These are phyloP conservation scores for Calosoma granatense DNA, from an alignment of 1,140 invertebrate genomes.

Conservation along the genomic window DNA sequence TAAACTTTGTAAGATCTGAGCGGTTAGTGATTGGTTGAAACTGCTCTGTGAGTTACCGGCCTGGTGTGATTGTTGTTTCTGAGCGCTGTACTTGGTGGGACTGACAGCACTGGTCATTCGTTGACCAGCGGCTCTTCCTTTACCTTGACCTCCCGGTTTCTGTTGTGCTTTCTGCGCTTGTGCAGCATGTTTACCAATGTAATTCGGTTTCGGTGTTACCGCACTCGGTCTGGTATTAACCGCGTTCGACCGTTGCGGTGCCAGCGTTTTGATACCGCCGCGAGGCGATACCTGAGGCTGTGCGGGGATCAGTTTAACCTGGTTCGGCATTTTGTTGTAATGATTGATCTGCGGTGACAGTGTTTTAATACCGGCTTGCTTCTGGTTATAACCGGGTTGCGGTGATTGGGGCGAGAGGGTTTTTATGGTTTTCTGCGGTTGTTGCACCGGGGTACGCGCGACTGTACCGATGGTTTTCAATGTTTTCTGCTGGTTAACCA, in stretches of 20 bases:
- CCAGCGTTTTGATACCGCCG: conserved; percentile 26
- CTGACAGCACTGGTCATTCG: background rate
- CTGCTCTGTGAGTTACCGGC: conserved; percentile 19
- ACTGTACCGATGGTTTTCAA: background rate
- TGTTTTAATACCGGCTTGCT: background rate
- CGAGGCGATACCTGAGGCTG: conserved; percentile 15
- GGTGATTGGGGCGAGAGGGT: background rate
- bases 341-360: background rate
- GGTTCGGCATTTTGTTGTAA: background rate
- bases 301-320: background rate
- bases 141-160: background rate
- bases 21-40: conserved; percentile 32
- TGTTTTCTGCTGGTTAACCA: background rate
- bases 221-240: conserved; percentile 20
- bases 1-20: conserved; percentile 31
- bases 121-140: background rate
- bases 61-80: too few relatives aligned
- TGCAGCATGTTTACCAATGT: conserved; percentile 33
- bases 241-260: conserved; percentile 23
- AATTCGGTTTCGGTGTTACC: conserved; percentile 22
- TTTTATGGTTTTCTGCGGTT: conserved; percentile 7
- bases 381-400: background rate
- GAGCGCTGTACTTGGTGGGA: conserved; percentile 7
- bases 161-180: conserved; percentile 31
- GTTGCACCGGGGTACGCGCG: background rate